Evolutionary conservation across 2,888 invertebrate genomes (phyloP).

Genomic region (Pyrrhia umbra): DNA sequence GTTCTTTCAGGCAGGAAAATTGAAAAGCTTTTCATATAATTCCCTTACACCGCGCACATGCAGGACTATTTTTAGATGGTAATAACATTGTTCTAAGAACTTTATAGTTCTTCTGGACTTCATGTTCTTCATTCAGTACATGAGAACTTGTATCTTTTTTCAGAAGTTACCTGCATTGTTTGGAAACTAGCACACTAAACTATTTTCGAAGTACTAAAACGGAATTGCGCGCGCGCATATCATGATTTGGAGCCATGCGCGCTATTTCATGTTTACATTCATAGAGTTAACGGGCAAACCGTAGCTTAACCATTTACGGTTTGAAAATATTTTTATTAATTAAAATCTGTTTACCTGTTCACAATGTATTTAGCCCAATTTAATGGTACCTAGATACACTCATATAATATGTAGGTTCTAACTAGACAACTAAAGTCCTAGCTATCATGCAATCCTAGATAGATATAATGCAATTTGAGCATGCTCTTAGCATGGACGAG

Average conservation of each 20-base stretch:
- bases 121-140: too few species aligned
- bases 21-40: too few species aligned
- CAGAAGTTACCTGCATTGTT: slow-evolving; percentile 40
- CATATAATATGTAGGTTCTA: too few species aligned
- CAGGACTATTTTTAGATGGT: too few species aligned
- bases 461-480: background rate
- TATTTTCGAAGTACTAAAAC: slow-evolving; percentile 65
- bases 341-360: slow-evolving; percentile 6
- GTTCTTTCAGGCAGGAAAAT: too few species aligned
- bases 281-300: slow-evolving; percentile 62
- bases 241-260: slow-evolving; percentile 51
- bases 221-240: slow-evolving; percentile 53
- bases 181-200: slow-evolving; percentile 59
- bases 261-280: slow-evolving; percentile 65
- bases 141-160: slow-evolving; percentile 12
- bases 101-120: too few species aligned
- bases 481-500: background rate
- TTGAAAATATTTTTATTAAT: slow-evolving; percentile 38
- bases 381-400: background rate
- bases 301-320: slow-evolving; percentile 60
- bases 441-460: too few species aligned
- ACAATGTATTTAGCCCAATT: slow-evolving; percentile 10
- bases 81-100: background rate
- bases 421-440: too few species aligned
- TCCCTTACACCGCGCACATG: too few species aligned